Percentiles rank a stretch among this genome's conserved stretches.
Conservation (phyloP, 2,888 invertebrate species). For the Eremobia ochroleuca region DNA sequence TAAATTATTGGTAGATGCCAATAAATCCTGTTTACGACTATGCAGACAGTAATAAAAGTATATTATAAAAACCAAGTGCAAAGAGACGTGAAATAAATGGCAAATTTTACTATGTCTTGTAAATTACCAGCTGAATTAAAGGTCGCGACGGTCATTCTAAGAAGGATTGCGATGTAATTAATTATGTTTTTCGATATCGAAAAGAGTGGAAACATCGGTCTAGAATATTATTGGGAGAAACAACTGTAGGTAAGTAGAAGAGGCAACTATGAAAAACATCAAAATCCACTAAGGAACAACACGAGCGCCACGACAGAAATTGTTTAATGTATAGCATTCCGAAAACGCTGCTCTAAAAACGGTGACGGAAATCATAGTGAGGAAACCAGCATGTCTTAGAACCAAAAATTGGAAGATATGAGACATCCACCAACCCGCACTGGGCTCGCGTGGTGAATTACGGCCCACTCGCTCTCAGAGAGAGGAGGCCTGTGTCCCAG, state of each 20-base stretch:
- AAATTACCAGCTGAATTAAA: constrained; percentile 45
- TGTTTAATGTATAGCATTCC: not conserved
- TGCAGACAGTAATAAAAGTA: constrained; percentile 59
- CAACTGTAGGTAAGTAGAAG: not conserved
- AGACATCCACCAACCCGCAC: no score
- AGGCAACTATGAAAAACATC: not conserved
- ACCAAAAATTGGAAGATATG: no score
- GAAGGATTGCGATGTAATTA: constrained; percentile 38
- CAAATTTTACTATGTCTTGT: constrained; percentile 53
- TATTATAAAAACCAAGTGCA: constrained; percentile 64
- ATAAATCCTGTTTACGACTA: constrained; percentile 65
- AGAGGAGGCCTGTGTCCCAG: no score
- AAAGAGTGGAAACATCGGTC: not conserved
- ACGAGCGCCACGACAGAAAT: not conserved
- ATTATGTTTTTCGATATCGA: constrained; percentile 21
- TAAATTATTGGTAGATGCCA: constrained; percentile 51
- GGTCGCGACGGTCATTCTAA: constrained; percentile 21
- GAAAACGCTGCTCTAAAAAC: no score
- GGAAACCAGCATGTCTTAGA: no score
- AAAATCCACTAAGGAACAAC: not conserved
- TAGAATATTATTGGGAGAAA: not conserved
- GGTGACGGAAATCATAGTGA: no score
- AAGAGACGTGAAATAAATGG: constrained; percentile 50
- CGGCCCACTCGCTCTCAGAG: no score
- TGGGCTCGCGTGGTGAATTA: no score